Conservation (phyloP, 2,797 vertebrate genomes). For the Vespertilio murinus region DNA sequence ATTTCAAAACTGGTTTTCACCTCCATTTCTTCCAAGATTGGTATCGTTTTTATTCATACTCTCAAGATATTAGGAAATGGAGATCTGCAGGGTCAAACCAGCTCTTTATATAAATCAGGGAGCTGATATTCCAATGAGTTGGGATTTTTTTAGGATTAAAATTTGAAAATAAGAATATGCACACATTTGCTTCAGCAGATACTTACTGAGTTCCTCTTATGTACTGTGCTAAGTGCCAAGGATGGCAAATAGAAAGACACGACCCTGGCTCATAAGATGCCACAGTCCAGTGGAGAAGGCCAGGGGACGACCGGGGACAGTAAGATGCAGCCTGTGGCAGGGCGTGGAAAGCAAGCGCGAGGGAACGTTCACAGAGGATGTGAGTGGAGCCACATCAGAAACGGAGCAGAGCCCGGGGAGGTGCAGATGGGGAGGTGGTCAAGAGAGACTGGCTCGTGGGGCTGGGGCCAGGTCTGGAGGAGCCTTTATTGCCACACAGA, state of each 20-base stretch:
- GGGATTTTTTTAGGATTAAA: neutral
- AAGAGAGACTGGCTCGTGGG: neutral
- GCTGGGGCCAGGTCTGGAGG: neutral
- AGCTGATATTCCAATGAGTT: neutral
- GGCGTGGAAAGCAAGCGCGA: neutral
- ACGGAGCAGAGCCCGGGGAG: neutral
- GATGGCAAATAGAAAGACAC: neutral
- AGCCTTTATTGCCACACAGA: neutral
- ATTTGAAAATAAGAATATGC: neutral
- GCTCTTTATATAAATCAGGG: neutral
- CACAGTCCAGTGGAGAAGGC: neutral
- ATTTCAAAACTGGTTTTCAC: neutral
- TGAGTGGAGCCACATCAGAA: neutral
- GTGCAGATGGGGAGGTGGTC: neutral
- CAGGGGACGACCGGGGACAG: neutral
- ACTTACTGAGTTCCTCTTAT: neutral
- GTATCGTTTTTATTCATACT: neutral
- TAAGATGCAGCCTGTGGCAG: neutral
- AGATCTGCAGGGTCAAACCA: neutral
- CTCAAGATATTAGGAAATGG: neutral
- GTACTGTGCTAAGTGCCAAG: neutral
- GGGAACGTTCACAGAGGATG: neutral
- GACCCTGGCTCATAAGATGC: neutral
- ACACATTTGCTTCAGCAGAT: neutral
- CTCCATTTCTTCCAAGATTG: neutral